phyloP scores from a whole-genome alignment of 1,140 invertebrate genomes.

The Zaprionus africanus region DNA sequence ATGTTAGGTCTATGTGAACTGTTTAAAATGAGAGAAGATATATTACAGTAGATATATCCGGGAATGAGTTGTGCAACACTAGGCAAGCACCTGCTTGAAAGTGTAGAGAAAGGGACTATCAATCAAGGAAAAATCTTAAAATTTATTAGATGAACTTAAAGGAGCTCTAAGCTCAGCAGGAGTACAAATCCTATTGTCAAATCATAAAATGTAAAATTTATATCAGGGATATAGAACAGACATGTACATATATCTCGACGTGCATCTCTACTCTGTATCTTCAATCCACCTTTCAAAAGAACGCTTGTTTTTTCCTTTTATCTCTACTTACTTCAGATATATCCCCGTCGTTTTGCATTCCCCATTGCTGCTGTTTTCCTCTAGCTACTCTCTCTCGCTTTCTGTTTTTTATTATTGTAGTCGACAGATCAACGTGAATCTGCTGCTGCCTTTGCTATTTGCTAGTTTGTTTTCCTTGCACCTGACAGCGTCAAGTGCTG shows the following conservation, averaged over 20 bases:
- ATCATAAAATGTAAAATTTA: too few relatives aligned
- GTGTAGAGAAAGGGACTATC: too few relatives aligned
- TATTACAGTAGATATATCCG: too few relatives aligned
- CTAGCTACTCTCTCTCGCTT: background rate
- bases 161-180: too few relatives aligned
- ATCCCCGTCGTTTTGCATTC: background rate
- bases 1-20: background rate
- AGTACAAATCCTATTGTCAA: too few relatives aligned
- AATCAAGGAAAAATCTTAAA: too few relatives aligned
- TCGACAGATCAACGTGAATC: slow-evolving; percentile 22
- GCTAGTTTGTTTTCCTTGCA: slow-evolving; percentile 48
- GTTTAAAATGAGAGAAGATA: background rate
- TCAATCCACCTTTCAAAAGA: background rate
- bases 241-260: background rate
- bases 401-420: slow-evolving; percentile 29
- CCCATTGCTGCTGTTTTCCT: background rate
- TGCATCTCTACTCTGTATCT: background rate
- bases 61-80: too few relatives aligned
- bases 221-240: background rate
- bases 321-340: background rate
- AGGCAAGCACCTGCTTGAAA: too few relatives aligned
- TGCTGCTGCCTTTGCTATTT: slow-evolving; percentile 34
- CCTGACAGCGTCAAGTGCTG: slow-evolving; percentile 37
- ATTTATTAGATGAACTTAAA: too few relatives aligned
- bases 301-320: background rate